Base-by-base conservation (phyloP, 2,113 vertebrate species). In the Nerophis ophidion region DNA sequence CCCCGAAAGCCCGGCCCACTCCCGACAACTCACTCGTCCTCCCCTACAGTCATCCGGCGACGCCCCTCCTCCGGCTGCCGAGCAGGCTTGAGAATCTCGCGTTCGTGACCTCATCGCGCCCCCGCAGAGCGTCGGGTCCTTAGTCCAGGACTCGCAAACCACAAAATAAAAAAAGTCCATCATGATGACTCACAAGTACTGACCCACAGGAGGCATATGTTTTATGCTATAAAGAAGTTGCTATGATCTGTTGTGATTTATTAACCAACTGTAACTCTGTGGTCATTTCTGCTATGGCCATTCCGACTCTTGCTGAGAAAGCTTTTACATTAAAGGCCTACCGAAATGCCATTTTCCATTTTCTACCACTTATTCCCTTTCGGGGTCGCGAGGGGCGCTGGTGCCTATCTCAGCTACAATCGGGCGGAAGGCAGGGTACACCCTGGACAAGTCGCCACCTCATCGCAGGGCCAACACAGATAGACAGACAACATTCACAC, bases 21-120 rank as follows among this genome's bases (percentile, higher is more conserved):
- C 63, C 68, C 50, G 15, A 8, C 72, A 59, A 73, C 76, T 68
- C 70, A 63, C 61, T 52, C 71, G 56, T 76, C 69, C 60, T 63
- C 71, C 69, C 71, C 62, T 66, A 60, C 49, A 50, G 68, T 75
- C 76, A 72, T 55, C 52, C 51, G 45, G 57, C 44, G 12, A 16
- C 26, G 56, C 45, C 62, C 35, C 38, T 52, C 69, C 47, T 48
- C 13, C 34, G 48, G 57, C 66, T 74, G 51, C 71, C 2, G 45
- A 64, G 57, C 63, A 85, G 85, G 86, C 40, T 44, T 44, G 40
- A 44, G 88, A 75, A 80, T 86, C 88, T 87, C 84, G 71, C 52
- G 15, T 65, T 70, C 19, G 56, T 82, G 77, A 86, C 62, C 70
- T 80, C 74, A 79, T 55, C 40, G 11, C 58, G 7, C 49, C 53